Conservation (phyloP, 2,888 invertebrate species). For the Cheilosia pagana region DNA sequence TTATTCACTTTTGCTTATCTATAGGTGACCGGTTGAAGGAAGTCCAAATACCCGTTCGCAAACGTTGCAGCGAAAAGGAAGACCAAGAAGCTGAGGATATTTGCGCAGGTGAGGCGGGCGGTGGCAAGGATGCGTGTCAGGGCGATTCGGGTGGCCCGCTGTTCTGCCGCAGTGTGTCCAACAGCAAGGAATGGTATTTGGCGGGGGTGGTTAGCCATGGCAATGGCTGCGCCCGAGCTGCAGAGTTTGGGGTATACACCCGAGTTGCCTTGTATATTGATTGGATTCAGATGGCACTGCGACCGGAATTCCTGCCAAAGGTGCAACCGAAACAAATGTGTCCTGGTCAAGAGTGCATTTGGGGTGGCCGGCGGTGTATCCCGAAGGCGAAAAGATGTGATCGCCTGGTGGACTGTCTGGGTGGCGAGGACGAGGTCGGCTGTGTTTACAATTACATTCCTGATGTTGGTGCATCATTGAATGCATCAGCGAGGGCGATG, state of each 20-base stretch:
- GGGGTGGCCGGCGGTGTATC: constrained; percentile 88
- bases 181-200: constrained; percentile 89
- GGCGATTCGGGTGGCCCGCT: constrained; percentile 91
- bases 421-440: constrained; percentile 91
- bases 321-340: constrained; percentile 86
- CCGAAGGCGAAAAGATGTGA: constrained; percentile 88
- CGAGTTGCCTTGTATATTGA: constrained; percentile 89
- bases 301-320: constrained; percentile 81
- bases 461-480: constrained; percentile 78
- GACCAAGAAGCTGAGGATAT: constrained; percentile 89
- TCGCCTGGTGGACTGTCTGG: constrained; percentile 89
- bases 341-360: constrained; percentile 89
- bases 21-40: constrained; percentile 92
- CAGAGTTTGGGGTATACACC: constrained; percentile 93
- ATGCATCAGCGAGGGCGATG: constrained; percentile 54
- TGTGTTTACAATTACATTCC: constrained; percentile 84
- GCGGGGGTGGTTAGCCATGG: constrained; percentile 95
- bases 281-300: constrained; percentile 86
- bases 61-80: constrained; percentile 86
- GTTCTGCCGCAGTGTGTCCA: constrained; percentile 89
- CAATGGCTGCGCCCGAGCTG: constrained; percentile 91
- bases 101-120: constrained; percentile 90
- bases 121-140: constrained; percentile 93
- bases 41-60: constrained; percentile 90
- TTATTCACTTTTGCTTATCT: neutral